Evolutionary conservation across 2,113 vertebrate species (phyloP).

Genomic region (Acrocephalus arundinaceus): DNA sequence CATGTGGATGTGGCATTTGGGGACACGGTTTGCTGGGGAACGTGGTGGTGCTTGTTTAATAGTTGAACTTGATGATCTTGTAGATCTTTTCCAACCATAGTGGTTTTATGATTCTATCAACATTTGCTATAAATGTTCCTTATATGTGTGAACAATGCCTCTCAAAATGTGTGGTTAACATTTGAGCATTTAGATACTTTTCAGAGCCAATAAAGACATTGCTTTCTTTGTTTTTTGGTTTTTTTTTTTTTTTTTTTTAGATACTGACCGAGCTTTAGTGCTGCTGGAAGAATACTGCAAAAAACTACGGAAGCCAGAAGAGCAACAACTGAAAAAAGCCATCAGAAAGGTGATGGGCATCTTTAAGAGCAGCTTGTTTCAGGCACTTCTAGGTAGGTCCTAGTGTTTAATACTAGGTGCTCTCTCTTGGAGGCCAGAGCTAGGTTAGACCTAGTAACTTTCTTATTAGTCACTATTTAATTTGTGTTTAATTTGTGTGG

Average conservation of each 20-base stretch:
- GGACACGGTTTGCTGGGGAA: not conserved
- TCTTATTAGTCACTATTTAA: not conserved
- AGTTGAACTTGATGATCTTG: not conserved
- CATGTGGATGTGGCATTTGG: not conserved
- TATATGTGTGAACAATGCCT: not conserved
- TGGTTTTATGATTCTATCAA: not conserved
- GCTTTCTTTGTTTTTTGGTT: too few species aligned
- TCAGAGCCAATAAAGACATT: not conserved
- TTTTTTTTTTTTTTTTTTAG: constrained; percentile 61
- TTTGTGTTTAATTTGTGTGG: not conserved
- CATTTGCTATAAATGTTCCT: not conserved
- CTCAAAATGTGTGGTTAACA: not conserved
- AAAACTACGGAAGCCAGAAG: constrained; percentile 88
- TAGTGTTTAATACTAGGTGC: not conserved
- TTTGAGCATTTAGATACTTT: not conserved
- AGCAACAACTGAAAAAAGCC: constrained; percentile 88
- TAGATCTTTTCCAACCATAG: not conserved
- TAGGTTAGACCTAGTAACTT: not conserved
- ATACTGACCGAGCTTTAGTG: constrained; percentile 86
- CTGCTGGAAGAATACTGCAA: constrained; percentile 92
- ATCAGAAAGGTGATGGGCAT: constrained; percentile 91
- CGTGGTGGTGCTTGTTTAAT: not conserved
- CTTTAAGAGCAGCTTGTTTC: constrained; percentile 93
- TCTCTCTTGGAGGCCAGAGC: not conserved
- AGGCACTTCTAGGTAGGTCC: constrained; percentile 92